Percentiles rank a stretch among this genome's conserved stretches.
These are phyloP conservation scores for Tillus elongatus DNA, from an alignment of 2,888 invertebrate species.

Conservation along the genomic window DNA sequence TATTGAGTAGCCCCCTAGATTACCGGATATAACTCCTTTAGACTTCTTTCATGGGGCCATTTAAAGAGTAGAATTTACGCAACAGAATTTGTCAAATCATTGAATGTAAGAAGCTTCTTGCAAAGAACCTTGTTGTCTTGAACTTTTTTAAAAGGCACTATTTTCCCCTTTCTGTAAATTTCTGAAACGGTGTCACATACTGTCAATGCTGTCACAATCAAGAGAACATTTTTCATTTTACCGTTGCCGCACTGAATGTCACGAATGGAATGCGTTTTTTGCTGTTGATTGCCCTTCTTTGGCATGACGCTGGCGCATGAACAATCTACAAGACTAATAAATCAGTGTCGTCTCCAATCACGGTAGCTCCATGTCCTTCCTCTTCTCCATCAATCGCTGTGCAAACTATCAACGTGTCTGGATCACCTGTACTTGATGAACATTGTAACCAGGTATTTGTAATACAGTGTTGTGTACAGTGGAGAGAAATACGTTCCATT, in stretches of 20 bases:
- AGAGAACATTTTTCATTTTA: not conserved
- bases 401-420: not conserved
- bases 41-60: no score
- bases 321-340: not conserved
- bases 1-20: no score
- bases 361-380: not conserved
- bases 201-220: not conserved
- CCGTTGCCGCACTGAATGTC: slow-evolving; percentile 1
- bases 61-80: no score
- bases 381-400: slow-evolving; percentile 1
- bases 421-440: slow-evolving; percentile 1
- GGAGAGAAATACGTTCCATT: not conserved
- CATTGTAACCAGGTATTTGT: not conserved
- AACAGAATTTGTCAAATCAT: no score
- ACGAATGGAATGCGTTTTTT: not conserved
- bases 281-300: not conserved
- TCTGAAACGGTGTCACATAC: not conserved
- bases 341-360: not conserved
- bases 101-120: not conserved
- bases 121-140: not conserved
- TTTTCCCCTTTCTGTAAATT: slow-evolving; percentile 1
- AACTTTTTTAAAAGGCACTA: not conserved
- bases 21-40: no score
- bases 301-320: slow-evolving; percentile 1
- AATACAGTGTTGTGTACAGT: not conserved